A percentile compares a stretch with the other conserved stretches of the same genome.
Evolutionary conservation across 2,797 vertebrate species (phyloP).

Genomic region (Menidia menidia): DNA sequence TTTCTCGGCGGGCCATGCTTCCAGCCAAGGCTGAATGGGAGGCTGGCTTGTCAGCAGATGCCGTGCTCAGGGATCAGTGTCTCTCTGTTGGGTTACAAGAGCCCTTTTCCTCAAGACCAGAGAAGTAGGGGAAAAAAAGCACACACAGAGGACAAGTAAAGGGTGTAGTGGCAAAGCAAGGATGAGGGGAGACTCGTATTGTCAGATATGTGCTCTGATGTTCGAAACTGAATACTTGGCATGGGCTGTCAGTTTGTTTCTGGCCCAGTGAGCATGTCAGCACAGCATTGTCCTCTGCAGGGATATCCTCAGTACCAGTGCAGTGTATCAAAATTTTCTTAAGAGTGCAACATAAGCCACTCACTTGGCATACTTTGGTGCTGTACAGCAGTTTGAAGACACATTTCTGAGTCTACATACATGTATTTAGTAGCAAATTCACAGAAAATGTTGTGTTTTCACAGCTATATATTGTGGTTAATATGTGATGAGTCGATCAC

Average conservation of each 20-base stretch:
- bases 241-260: conserved; percentile 78
- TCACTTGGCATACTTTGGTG: conserved; percentile 34
- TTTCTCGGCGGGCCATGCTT: conserved; percentile 79
- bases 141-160: conserved; percentile 66
- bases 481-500: conserved; percentile 32
- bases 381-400: conserved; percentile 21
- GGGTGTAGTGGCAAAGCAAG: conserved; percentile 70
- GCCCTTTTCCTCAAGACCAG: conserved; percentile 79
- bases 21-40: conserved; percentile 85
- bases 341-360: conserved; percentile 57
- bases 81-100: conserved; percentile 80
- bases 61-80: conserved; percentile 84
- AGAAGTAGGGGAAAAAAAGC: conserved; percentile 37
- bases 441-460: conserved; percentile 47
- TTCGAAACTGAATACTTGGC: conserved; percentile 78
- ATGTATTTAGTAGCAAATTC: conserved; percentile 25
- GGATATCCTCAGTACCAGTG: conserved; percentile 69
- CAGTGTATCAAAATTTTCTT: conserved; percentile 67
- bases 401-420: conserved; percentile 12
- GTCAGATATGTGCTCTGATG: conserved; percentile 77
- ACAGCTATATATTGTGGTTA: conserved; percentile 14
- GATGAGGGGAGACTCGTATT: conserved; percentile 74
- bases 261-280: conserved; percentile 79
- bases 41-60: conserved; percentile 87
- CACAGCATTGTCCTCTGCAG: conserved; percentile 67